These are phyloP conservation scores for Chelon auratus DNA, from an alignment of 2,797 vertebrate species.

Conservation along the genomic window DNA sequence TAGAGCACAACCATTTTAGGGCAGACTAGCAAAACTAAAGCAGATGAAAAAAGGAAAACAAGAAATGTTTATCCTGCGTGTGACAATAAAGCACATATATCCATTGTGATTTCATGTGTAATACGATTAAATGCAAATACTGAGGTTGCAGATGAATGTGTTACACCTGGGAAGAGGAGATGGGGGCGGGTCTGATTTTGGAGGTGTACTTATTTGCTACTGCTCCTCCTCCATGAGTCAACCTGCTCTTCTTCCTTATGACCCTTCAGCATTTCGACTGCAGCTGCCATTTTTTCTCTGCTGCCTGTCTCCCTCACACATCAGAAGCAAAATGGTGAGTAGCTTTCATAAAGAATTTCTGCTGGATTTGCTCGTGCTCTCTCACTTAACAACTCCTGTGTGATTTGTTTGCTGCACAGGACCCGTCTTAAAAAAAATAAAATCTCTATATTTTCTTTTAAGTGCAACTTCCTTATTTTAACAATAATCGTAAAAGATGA, in stretches of 20 bases:
- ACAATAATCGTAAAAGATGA: neutral
- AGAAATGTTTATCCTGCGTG: neutral
- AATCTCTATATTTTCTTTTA: neutral
- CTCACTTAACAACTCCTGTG: neutral
- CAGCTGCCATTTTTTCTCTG: slow-evolving; percentile 66
- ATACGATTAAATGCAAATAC: slow-evolving; percentile 45
- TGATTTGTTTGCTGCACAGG: neutral
- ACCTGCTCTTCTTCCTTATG: slow-evolving; percentile 70
- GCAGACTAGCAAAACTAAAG: neutral
- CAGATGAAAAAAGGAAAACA: neutral
- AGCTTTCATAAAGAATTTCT: slow-evolving; percentile 5
- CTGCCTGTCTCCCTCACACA: slow-evolving; percentile 52
- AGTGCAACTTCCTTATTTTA: slow-evolving; percentile 9
- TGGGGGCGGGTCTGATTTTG: slow-evolving; percentile 24
- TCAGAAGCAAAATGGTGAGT: slow-evolving; percentile 80
- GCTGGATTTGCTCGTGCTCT: neutral
- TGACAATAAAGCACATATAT: neutral
- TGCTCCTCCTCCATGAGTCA: slow-evolving; percentile 73
- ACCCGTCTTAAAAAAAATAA: neutral
- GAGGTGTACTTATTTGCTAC: slow-evolving; percentile 65
- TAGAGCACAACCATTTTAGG: neutral
- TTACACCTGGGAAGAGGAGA: slow-evolving; percentile 67
- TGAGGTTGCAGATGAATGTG: slow-evolving; percentile 51
- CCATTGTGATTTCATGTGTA: slow-evolving; percentile 28
- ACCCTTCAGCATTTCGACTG: slow-evolving; percentile 53